Evolutionary conservation across 2,113 vertebrate species (phyloP).

Genomic region (Pithys albifrons): DNA sequence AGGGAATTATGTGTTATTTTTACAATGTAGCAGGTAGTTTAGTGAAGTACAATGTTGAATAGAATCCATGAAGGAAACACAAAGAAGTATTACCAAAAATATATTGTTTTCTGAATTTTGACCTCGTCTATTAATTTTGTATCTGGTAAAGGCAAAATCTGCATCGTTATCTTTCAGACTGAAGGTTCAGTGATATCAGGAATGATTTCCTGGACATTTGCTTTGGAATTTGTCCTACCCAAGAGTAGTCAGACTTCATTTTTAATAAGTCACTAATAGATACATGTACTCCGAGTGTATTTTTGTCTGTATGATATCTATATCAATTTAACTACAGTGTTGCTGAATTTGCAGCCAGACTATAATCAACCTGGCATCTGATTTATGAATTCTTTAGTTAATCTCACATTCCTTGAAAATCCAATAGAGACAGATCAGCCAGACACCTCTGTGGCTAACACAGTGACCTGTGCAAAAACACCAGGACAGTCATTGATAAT

Average conservation of each 20-base stretch:
- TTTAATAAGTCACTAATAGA: neutral
- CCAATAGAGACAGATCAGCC: neutral
- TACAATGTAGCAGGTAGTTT: neutral
- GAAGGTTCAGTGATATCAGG: neutral
- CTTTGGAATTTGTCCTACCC: neutral
- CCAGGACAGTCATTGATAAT: rapidly evolving
- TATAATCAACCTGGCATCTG: neutral
- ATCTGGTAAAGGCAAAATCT: neutral
- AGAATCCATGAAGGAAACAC: neutral
- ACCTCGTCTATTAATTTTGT: neutral
- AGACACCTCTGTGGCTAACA: neutral
- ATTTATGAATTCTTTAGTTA: neutral
- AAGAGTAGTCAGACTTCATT: neutral
- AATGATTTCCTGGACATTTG: neutral
- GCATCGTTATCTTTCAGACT: neutral
- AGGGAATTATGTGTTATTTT: neutral
- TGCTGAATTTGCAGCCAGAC: neutral
- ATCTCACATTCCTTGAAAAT: neutral
- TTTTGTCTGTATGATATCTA: neutral
- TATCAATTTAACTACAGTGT: neutral
- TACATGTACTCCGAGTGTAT: no score
- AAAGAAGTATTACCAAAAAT: neutral
- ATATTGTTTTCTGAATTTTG: neutral
- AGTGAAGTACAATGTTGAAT: neutral
- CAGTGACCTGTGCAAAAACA: neutral